phyloP scores from a whole-genome alignment of 2,888 invertebrate species.

The Nasonovia ribisnigri region DNA sequence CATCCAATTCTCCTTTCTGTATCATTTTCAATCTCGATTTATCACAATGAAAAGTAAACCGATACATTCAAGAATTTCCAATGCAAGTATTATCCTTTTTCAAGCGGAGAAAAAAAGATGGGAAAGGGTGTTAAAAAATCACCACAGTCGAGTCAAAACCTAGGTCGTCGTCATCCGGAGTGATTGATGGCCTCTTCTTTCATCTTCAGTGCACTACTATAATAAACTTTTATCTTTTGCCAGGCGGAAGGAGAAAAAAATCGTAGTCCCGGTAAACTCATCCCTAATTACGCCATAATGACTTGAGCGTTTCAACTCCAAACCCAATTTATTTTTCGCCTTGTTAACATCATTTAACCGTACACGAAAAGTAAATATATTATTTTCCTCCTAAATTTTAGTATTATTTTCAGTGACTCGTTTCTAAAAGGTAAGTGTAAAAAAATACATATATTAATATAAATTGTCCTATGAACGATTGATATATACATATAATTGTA shows the following conservation, averaged over 20 bases:
- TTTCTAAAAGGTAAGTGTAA: slow-evolving; percentile 23
- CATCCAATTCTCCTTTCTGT: slow-evolving; percentile 4
- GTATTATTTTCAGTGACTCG: slow-evolving; percentile 39
- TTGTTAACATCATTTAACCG: slow-evolving; percentile 51
- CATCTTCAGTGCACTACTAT: slow-evolving; percentile 38
- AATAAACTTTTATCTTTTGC: slow-evolving; percentile 62
- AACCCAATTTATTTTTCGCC: slow-evolving; percentile 62
- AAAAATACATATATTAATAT: slow-evolving; percentile 10
- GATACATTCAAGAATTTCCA: slow-evolving; percentile 55
- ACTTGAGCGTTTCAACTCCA: slow-evolving; percentile 59
- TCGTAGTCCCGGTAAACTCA: slow-evolving; percentile 46
- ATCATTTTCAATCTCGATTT: slow-evolving; percentile 58
- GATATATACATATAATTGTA: background rate
- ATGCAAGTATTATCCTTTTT: slow-evolving; percentile 34
- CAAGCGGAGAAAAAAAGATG: background rate
- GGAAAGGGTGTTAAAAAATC: slow-evolving; percentile 59
- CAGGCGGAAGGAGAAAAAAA: slow-evolving; percentile 14
- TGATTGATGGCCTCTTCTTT: slow-evolving; percentile 63
- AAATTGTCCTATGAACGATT: background rate
- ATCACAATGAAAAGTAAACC: slow-evolving; percentile 62
- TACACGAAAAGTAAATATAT: background rate
- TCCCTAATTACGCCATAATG: slow-evolving; percentile 60
- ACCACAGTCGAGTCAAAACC: slow-evolving; percentile 60
- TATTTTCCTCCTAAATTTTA: background rate
- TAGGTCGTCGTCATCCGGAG: background rate